Evolutionary conservation across 2,797 vertebrate genomes (phyloP), one percentile per base, ranked within the genome.

Genomic region (Paguma larvata): DNA sequence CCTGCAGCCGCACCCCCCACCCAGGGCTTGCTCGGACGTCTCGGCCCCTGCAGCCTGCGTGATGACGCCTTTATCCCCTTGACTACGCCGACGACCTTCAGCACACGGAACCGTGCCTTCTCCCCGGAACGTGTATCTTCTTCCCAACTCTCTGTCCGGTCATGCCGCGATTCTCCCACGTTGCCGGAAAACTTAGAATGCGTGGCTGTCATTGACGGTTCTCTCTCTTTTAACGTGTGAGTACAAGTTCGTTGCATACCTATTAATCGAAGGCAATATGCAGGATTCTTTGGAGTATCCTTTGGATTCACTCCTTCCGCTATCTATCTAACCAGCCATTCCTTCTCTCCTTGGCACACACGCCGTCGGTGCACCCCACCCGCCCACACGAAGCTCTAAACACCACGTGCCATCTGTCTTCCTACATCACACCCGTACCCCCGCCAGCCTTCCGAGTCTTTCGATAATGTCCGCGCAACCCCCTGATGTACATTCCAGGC

Each of bases 1-100:
- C 13, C 10, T 59, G 62, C 19, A 27, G 15, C 18, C 2, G 6
- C 75, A 34, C 2, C 5, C 38, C 70, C 46, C 30, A 13, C 7
- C 51, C 14, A 2, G 1, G 21, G 15, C 51, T 18, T 25, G 67
- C 25, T 53, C 18, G 12, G 1, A 18, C 4, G 0, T 0, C 25
- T 59, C 1, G 2, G 46, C 8, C 16, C 30, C n/a, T 3, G 41
- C 14, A 11, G 59, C 1, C 23, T 27, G 21, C 19, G 0, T 10
- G 32, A 75, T 21, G 32, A 8, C 21, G 19, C 38, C 21, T 67
- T 63, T 3, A 16, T 16, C 51, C 38, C 6, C 75, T 67, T 21
- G n/a, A 67, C 46, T 7, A 8, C 25, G 30, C 46, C 1, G 51
- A 56, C 25, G 16, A 51, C 11, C 75, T 21, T 6, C 12, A 34